Base-by-base conservation (phyloP, 2,888 invertebrate species). In the Heteropelma amictum region DNA sequence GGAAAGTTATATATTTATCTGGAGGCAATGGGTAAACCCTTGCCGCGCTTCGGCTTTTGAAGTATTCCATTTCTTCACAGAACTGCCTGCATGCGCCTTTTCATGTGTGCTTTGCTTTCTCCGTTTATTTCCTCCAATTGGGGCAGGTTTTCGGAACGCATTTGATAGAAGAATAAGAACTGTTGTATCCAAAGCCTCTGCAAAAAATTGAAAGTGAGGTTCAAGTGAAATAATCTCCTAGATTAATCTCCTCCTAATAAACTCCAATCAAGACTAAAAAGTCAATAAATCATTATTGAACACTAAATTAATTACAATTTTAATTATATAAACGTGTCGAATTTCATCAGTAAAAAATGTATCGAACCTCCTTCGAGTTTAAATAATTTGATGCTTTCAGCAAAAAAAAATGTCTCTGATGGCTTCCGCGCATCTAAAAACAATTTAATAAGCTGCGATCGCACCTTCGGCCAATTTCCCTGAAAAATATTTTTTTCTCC, bases 351-450 rank as follows among this genome's bases (percentile, higher is more conserved):
- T 21, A 42, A 21, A 42, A 42, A 42, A 42, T 42, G 10, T 42
- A 42, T 42, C 42, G 19, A 42, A 42, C 42, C 42, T 42, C 42
- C 42, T 42, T 42, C 21, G 17, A 42, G 42, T 42, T 21, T 42
- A 8, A 6, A 19, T 42, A 42, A 17, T 17, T 42, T 42, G 42
- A 42, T 19, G 42, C 42, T 42, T 19, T 42, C 42, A 42, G 42
- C 42, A 14, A 42, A 42, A 42, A 42, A 42, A 42, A 19, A 1
- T 40, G 12, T 42, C 8, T 42, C 42, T 6, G 42, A 42, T 6
- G 19, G 42, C 42, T 17, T 42, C 3, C 42, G 42, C 42, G 42
- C 19, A 17, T 10, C 42, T 19, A 42, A 19, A 42, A 42, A 42
- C 19, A 42, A 19, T 19, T 2, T 42, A 6, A 42, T 42, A 17